Conservation (phyloP, 2,113 vertebrate species). For the Lichenostomus cassidix region DNA sequence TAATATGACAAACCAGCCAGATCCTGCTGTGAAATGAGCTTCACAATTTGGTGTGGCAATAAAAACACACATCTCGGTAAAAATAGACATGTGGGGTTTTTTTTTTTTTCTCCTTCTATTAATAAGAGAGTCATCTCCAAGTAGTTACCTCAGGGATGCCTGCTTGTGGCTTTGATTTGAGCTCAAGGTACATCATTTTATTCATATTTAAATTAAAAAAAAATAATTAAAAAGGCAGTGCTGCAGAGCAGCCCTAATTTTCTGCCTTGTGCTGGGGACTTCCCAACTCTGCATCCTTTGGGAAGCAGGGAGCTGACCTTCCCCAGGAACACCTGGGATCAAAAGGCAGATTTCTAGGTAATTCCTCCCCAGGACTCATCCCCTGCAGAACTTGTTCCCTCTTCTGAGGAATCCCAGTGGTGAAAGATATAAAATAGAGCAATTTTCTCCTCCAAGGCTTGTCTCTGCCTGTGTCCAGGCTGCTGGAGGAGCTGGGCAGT, state of each 20-base stretch:
- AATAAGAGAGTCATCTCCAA: not conserved
- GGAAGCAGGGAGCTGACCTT: not conserved
- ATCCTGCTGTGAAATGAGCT: not conserved
- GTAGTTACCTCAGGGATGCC: not conserved
- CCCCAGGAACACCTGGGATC: not conserved
- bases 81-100: not conserved
- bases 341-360: not conserved
- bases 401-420: not conserved
- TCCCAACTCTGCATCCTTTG: not conserved
- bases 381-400: not conserved
- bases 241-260: not conserved
- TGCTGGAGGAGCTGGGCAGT: not conserved
- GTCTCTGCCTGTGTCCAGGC: not conserved
- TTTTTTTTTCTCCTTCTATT: not conserved
- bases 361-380: not conserved
- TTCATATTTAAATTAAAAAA: not conserved
- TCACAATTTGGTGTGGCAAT: not conserved
- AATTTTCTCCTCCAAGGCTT: not conserved
- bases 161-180: not conserved
- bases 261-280: not conserved
- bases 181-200: not conserved
- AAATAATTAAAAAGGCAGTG: not conserved
- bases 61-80: not conserved
- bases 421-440: not conserved
- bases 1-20: not conserved